Conservation (phyloP, 2,113 vertebrate genomes). For the Zosterops borbonicus region DNA sequence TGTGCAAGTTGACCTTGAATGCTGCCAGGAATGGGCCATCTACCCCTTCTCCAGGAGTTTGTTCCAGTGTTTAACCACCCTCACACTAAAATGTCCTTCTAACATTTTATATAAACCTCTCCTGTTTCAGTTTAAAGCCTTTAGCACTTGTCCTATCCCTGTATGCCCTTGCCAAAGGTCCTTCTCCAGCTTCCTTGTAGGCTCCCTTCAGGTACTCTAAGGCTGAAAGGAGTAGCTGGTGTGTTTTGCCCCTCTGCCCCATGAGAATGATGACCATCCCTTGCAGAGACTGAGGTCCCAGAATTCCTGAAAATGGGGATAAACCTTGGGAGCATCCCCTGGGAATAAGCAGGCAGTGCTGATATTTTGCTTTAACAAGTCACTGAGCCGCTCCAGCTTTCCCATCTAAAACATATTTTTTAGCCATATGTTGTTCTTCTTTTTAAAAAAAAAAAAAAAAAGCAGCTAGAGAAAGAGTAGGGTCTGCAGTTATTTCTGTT, state of each 20-base stretch:
- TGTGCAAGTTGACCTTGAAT: not conserved
- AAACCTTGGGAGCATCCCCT: not conserved
- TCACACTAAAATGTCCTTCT: not conserved
- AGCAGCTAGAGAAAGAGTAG: not conserved
- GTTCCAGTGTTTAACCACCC: not conserved
- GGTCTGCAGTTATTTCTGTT: slow-evolving; percentile 28
- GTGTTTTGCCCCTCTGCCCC: not conserved
- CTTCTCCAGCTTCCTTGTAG: not conserved
- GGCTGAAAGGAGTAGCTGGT: not conserved
- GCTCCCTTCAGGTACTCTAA: not conserved
- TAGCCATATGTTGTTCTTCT: slow-evolving; percentile 16
- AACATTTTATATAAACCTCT: not conserved
- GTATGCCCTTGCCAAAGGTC: not conserved
- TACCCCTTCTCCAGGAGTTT: not conserved
- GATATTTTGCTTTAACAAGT: not conserved
- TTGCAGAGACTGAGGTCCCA: not conserved
- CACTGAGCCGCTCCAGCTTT: not conserved
- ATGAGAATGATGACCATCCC: not conserved
- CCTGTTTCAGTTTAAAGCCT: not conserved
- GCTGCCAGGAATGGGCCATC: not conserved
- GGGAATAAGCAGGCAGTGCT: not conserved
- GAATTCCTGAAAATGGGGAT: not conserved
- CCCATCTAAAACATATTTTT: not conserved
- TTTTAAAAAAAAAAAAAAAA: not conserved
- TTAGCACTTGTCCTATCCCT: not conserved